phyloP scores from a whole-genome alignment of 2,113 vertebrate genomes.

The Python bivittatus region DNA sequence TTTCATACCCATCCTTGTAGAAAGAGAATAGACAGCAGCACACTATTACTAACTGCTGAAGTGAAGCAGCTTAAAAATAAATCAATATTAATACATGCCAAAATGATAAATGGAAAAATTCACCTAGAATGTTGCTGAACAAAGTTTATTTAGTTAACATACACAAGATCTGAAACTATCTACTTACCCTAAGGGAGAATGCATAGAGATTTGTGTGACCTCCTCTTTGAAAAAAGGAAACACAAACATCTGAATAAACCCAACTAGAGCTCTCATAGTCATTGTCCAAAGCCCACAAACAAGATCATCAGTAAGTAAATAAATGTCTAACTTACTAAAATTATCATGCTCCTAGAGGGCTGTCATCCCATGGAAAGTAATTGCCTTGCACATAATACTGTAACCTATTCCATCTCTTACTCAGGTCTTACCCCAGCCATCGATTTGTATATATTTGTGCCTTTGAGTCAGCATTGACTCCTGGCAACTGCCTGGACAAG shows the following conservation, averaged over 20 bases:
- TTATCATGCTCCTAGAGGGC: background rate
- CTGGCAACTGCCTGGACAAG: background rate
- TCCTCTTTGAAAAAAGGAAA: background rate
- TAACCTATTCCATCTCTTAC: background rate
- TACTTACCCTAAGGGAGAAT: background rate
- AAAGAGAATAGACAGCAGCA: conserved; percentile 18
- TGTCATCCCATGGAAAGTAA: background rate
- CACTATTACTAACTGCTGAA: background rate
- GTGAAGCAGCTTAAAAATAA: conserved; percentile 34
- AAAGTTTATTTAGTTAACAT: background rate
- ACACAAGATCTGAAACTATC: background rate
- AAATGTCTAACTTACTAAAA: background rate
- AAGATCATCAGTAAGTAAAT: background rate
- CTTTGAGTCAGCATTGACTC: background rate
- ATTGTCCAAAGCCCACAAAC: background rate
- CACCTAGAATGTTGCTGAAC: background rate
- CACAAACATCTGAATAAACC: background rate
- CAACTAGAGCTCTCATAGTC: too few relatives aligned
- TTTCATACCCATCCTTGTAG: conserved; percentile 26
- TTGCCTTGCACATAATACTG: background rate
- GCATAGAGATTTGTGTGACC: background rate
- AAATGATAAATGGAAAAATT: conserved; percentile 35
- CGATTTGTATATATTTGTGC: background rate
- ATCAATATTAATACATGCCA: background rate
- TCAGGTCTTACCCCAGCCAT: background rate